phyloP scores from a whole-genome alignment of 2,888 invertebrate species.

The Ethmia dodecea region DNA sequence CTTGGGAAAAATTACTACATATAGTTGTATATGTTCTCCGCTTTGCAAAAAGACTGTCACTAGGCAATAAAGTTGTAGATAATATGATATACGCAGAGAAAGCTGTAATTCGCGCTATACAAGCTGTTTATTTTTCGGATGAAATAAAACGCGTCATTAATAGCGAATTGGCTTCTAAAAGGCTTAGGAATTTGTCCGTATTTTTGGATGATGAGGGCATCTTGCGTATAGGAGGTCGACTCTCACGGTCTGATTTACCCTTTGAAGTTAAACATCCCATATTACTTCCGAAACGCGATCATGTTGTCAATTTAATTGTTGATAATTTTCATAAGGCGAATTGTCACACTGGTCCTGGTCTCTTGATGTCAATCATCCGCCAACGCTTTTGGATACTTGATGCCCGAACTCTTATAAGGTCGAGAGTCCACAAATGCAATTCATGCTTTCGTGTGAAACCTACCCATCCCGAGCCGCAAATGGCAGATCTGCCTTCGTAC shows the following conservation, averaged over 20 bases:
- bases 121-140: too few relatives aligned
- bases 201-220: background rate
- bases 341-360: conserved; percentile 8
- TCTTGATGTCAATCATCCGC: conserved; percentile 7
- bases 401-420: conserved; percentile 2
- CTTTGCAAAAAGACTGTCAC: background rate
- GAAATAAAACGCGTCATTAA: too few relatives aligned
- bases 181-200: background rate
- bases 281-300: conserved; percentile 3
- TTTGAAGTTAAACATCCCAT: conserved; percentile 3
- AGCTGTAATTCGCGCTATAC: background rate
- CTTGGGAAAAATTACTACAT: background rate
- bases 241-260: background rate
- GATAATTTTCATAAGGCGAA: conserved; percentile 4
- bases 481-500: conserved; percentile 9
- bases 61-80: too few relatives aligned
- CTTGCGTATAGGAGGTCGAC: background rate
- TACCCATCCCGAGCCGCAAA: conserved; percentile 2
- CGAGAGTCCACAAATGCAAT: background rate
- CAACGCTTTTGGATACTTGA: conserved; percentile 11
- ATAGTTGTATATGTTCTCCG: background rate
- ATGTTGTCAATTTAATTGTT: conserved; percentile 8
- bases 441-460: conserved; percentile 2
- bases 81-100: too few relatives aligned
- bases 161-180: too few relatives aligned